Percentiles rank a stretch among this genome's conserved stretches.
Evolutionary conservation across 2,888 invertebrate genomes (phyloP).

Genomic region (Ceramica pisi): DNA sequence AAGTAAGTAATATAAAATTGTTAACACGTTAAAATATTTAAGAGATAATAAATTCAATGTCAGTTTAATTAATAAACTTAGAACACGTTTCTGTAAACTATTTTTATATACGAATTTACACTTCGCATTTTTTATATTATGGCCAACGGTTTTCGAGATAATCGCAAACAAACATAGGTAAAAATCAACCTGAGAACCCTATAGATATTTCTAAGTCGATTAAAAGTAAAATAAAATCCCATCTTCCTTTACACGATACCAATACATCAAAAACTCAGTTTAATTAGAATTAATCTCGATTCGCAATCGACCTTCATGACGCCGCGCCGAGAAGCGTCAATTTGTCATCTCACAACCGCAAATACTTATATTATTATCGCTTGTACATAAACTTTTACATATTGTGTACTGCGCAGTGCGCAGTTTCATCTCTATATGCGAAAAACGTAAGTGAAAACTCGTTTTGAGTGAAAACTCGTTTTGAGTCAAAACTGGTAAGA

Average conservation of each 20-base stretch:
- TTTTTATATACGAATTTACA: not conserved
- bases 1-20: slow-evolving; percentile 15
- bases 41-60: slow-evolving; percentile 11
- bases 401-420: slow-evolving; percentile 5
- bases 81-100: not conserved
- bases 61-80: not conserved
- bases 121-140: not conserved
- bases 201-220: slow-evolving; percentile 2
- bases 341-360: slow-evolving; percentile 42
- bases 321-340: slow-evolving; percentile 16
- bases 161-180: too few species aligned
- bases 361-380: not conserved
- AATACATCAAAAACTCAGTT: slow-evolving; percentile 33
- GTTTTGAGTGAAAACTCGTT: slow-evolving; percentile 25
- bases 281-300: slow-evolving; percentile 45
- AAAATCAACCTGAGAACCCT: not conserved
- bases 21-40: slow-evolving; percentile 2
- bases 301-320: slow-evolving; percentile 29
- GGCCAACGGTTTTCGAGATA: not conserved
- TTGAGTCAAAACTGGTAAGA: slow-evolving; percentile 5
- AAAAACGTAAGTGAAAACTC: slow-evolving; percentile 10
- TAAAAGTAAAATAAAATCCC: slow-evolving; percentile 11
- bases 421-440: slow-evolving; percentile 4
- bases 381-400: not conserved
- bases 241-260: not conserved